These are phyloP conservation scores for Vollenhovia emeryi DNA, from an alignment of 1,140 invertebrate species.

Conservation along the genomic window DNA sequence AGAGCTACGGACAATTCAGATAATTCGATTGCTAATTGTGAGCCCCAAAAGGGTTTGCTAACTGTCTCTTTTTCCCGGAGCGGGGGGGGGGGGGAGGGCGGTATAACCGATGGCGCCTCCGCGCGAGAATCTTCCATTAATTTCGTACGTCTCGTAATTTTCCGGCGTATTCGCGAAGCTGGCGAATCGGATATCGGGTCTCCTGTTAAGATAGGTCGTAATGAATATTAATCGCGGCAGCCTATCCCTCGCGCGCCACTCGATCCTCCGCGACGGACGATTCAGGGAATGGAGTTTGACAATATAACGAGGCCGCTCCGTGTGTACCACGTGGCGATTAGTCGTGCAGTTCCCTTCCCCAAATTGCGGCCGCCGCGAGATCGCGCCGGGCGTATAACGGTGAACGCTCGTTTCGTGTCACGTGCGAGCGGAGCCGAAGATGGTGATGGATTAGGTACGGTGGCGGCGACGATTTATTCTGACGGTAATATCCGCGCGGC, in stretches of 20 bases:
- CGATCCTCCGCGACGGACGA: neutral
- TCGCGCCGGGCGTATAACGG: constrained; percentile 13
- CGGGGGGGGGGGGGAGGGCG: no score
- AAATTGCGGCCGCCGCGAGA: constrained; percentile 21
- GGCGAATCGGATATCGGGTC: constrained; percentile 41
- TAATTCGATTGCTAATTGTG: no score
- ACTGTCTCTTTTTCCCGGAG: no score
- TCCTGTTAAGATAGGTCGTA: constrained; percentile 57
- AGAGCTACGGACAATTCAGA: no score
- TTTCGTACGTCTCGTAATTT: constrained; percentile 55
- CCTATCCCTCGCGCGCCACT: neutral
- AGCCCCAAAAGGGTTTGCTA: no score
- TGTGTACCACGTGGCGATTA: constrained; percentile 6
- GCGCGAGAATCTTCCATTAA: constrained; percentile 60
- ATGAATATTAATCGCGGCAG: constrained; percentile 59
- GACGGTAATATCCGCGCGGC: constrained; percentile 28
- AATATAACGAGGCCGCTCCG: constrained; percentile 40
- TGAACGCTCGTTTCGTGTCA: constrained; percentile 37
- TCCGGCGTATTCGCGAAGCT: constrained; percentile 6
- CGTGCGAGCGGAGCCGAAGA: constrained; percentile 15
- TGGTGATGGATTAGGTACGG: constrained; percentile 48
- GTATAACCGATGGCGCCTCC: constrained; percentile 6
- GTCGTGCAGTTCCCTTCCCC: neutral
- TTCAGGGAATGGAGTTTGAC: constrained; percentile 19
- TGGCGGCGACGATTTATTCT: constrained; percentile 33